Evolutionary conservation across 2,113 vertebrate species (phyloP).

Genomic region (Tachycineta bicolor): DNA sequence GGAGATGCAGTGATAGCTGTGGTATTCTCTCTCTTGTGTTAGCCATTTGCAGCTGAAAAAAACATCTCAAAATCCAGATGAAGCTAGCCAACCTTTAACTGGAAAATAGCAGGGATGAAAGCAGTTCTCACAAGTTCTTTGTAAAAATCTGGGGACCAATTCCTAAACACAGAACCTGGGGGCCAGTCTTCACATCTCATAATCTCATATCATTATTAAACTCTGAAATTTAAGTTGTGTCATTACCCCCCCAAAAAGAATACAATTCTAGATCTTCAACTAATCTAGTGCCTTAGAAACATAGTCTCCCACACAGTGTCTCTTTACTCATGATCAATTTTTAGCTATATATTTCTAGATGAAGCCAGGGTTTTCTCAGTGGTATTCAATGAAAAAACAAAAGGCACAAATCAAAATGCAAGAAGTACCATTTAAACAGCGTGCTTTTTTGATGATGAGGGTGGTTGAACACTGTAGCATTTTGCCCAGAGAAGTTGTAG

Average conservation of each 20-base stretch:
- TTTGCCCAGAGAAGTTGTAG: not conserved
- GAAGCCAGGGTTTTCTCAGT: not conserved
- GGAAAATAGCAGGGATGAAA: not conserved
- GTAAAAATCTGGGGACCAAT: not conserved
- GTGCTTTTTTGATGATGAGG: rapidly evolving
- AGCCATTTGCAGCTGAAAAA: constrained; percentile 48
- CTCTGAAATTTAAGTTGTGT: not conserved
- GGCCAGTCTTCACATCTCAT: not conserved
- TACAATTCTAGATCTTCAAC: not conserved
- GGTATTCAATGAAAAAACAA: not conserved
- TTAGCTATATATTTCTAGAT: not conserved
- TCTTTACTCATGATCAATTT: not conserved
- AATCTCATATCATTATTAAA: not conserved
- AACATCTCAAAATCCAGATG: not conserved
- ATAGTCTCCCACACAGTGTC: not conserved
- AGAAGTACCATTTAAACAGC: not conserved
- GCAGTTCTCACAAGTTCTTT: not conserved
- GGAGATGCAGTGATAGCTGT: constrained; percentile 49
- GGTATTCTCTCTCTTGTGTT: constrained; percentile 21
- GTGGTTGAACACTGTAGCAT: not conserved
- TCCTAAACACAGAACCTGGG: not conserved
- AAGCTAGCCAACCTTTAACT: not conserved
- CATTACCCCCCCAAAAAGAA: not conserved
- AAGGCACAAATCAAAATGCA: not conserved
- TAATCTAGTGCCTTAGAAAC: not conserved